phyloP scores from a whole-genome alignment of 1,140 invertebrate genomes.

The Globodera rostochiensis region DNA sequence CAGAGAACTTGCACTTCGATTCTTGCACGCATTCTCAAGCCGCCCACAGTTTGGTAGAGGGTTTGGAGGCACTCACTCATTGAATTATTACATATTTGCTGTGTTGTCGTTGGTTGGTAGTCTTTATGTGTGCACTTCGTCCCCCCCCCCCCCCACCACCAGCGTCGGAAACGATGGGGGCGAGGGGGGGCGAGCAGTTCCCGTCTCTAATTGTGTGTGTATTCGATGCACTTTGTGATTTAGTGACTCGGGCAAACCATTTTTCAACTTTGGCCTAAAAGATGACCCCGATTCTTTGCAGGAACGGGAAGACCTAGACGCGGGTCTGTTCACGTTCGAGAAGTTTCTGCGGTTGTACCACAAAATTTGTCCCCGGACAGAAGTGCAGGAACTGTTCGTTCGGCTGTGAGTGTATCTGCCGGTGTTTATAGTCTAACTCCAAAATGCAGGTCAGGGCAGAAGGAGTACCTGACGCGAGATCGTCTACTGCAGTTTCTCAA shows the following conservation, averaged over 20 bases:
- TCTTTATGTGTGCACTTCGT: too few relatives aligned
- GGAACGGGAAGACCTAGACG: slow-evolving; percentile 83
- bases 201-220: too few relatives aligned
- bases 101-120: slow-evolving; percentile 1
- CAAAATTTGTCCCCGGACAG: slow-evolving; percentile 97
- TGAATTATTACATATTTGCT: slow-evolving; percentile 43
- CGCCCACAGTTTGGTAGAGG: too few relatives aligned
- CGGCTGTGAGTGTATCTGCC: slow-evolving; percentile 79
- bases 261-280: not conserved
- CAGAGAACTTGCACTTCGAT: too few relatives aligned
- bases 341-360: slow-evolving; percentile 98
- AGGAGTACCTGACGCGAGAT: slow-evolving; percentile 68
- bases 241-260: not conserved
- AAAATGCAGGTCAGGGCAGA: slow-evolving; percentile 64
- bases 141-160: too few relatives aligned
- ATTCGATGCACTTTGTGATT: not conserved
- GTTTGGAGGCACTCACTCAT: slow-evolving; percentile 26
- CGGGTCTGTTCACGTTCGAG: slow-evolving; percentile 92
- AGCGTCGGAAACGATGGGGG: too few relatives aligned
- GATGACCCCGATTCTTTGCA: slow-evolving; percentile 35
- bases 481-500: slow-evolving; percentile 79
- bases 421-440: not conserved
- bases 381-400: slow-evolving; percentile 96
- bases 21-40: too few relatives aligned
- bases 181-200: too few relatives aligned